Percentiles rank a stretch among this genome's conserved stretches.
Conservation (phyloP, 2,888 invertebrate species). For the Scaeva pyrastri region DNA sequence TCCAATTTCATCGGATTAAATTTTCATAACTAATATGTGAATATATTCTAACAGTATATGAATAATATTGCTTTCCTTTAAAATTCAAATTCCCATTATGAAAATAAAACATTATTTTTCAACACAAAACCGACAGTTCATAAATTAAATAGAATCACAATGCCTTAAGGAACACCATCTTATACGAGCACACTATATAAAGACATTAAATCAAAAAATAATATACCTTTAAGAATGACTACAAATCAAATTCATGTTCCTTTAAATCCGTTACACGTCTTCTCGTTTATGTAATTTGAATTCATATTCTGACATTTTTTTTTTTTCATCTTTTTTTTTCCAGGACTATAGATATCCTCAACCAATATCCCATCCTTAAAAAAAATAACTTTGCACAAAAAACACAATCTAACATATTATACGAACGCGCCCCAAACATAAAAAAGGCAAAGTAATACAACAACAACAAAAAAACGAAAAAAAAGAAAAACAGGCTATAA, state of each 20-base stretch:
- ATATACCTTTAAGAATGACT: conserved; percentile 69
- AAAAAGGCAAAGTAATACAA: conserved; percentile 23
- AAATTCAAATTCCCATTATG: conserved; percentile 12
- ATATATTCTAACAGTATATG: too few species aligned
- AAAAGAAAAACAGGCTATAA: conserved; percentile 45
- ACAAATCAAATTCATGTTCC: conserved; percentile 74
- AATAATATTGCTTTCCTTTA: too few species aligned
- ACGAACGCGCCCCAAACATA: conserved; percentile 46
- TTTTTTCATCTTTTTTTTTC: background rate
- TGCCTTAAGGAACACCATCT: conserved; percentile 47
- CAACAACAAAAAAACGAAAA: conserved; percentile 32
- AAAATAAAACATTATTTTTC: conserved; percentile 31
- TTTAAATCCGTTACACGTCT: conserved; percentile 70
- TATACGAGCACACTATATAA: background rate
- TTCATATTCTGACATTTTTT: conserved; percentile 64
- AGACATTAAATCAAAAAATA: conserved; percentile 57
- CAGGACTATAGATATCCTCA: conserved; percentile 32
- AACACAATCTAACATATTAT: background rate
- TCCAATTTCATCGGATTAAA: too few species aligned
- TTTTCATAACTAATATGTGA: too few species aligned
- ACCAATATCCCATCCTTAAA: conserved; percentile 58
- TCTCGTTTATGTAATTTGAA: conserved; percentile 62
- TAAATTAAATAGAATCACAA: conserved; percentile 55
- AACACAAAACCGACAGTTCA: conserved; percentile 28
- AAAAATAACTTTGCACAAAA: background rate